Conservation (phyloP, 2,888 invertebrate species). For the Vesta saturnalis region DNA sequence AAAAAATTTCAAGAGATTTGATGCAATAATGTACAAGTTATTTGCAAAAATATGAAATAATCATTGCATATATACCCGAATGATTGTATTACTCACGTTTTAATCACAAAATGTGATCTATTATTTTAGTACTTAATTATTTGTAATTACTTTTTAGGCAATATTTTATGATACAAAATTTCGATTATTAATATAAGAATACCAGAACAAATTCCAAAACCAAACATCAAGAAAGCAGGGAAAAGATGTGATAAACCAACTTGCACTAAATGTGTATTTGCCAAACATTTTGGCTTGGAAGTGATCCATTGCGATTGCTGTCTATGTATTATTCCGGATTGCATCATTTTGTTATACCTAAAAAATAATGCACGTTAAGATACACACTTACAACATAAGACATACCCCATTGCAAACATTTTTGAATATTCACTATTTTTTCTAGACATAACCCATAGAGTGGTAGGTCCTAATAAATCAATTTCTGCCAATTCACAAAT, state of each 20-base stretch:
- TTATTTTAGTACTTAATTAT: too few relatives aligned
- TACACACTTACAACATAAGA: not conserved
- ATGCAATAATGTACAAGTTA: too few relatives aligned
- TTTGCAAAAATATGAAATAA: too few relatives aligned
- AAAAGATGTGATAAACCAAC: constrained; percentile 50
- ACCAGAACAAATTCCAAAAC: constrained; percentile 43
- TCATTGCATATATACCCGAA: too few relatives aligned
- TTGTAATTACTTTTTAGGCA: too few relatives aligned
- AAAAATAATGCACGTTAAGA: constrained; percentile 35
- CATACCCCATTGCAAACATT: constrained; percentile 54
- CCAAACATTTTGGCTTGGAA: constrained; percentile 50
- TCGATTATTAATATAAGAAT: too few relatives aligned
- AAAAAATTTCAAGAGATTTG: too few relatives aligned
- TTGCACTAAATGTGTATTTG: constrained; percentile 45
- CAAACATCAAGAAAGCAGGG: constrained; percentile 50
- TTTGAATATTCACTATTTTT: constrained; percentile 61
- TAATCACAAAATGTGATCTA: too few relatives aligned
- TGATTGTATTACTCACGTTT: too few relatives aligned
- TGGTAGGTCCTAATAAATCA: constrained; percentile 49
- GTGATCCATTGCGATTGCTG: constrained; percentile 48
- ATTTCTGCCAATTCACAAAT: constrained; percentile 58
- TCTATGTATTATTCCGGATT: constrained; percentile 44
- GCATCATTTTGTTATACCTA: constrained; percentile 49
- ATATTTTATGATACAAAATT: too few relatives aligned
- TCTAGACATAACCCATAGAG: constrained; percentile 58